phyloP scores from a whole-genome alignment of 2,113 vertebrate genomes.

The Neodontobutis hainanensis region DNA sequence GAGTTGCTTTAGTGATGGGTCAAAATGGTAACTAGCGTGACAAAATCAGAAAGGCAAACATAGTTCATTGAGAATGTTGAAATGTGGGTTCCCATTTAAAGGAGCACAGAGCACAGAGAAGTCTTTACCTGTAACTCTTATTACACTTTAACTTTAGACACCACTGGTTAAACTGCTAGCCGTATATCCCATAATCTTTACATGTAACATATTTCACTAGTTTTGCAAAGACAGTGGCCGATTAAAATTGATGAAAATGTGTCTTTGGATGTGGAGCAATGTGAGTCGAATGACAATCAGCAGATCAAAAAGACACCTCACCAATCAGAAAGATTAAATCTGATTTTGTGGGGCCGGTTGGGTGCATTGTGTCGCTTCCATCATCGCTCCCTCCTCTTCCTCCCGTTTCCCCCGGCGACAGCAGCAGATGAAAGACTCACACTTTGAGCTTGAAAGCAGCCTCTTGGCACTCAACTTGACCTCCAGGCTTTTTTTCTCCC shows the following conservation, averaged over 20 bases:
- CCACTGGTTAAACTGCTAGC: no score
- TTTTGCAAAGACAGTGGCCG: background rate
- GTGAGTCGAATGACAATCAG: conserved; percentile 19
- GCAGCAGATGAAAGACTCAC: conserved; percentile 61
- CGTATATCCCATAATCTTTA: no score
- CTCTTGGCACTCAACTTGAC: conserved; percentile 63
- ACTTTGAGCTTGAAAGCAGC: conserved; percentile 51
- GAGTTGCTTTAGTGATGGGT: no score
- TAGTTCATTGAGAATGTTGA: no score
- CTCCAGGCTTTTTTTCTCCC: conserved; percentile 54
- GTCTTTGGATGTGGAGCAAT: conserved; percentile 24
- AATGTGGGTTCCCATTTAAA: no score
- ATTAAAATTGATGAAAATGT: background rate
- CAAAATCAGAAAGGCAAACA: no score
- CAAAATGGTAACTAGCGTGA: no score
- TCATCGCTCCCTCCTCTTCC: background rate
- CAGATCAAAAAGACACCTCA: conserved; percentile 23
- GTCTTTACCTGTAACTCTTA: no score
- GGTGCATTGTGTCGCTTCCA: conserved; percentile 31
- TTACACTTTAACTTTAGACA: no score
- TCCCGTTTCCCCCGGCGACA: conserved; percentile 32
- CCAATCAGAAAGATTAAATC: conserved; percentile 12
- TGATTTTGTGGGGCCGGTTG: conserved; percentile 24
- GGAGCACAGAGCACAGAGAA: no score
- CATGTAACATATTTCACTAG: no score